phyloP scores from a whole-genome alignment of 2,113 vertebrate genomes.

The Mobula hypostoma region DNA sequence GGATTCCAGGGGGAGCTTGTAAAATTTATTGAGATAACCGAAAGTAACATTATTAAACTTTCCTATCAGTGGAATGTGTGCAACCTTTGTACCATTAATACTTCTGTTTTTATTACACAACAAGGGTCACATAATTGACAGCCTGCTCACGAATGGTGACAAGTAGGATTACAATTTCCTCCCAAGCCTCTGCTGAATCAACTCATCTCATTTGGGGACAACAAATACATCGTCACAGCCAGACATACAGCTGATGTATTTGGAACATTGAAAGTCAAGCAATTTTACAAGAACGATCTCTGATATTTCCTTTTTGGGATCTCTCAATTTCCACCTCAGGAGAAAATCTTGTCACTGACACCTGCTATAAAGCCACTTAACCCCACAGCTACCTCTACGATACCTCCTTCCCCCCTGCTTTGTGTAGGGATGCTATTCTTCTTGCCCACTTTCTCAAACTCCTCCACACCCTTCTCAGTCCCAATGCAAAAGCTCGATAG shows the following conservation, averaged over 20 bases:
- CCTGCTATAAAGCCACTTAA: no score
- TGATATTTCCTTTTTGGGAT: no score
- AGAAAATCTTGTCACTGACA: no score
- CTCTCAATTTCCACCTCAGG: no score
- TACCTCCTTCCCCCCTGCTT: no score
- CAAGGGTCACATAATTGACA: background rate
- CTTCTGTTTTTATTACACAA: background rate
- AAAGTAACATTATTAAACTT: conserved; percentile 16
- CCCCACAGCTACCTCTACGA: no score
- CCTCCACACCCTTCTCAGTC: no score
- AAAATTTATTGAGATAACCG: conserved; percentile 30
- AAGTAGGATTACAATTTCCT: background rate
- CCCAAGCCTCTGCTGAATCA: background rate
- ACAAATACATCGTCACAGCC: background rate
- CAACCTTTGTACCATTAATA: background rate
- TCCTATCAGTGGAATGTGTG: background rate
- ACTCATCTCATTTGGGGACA: background rate
- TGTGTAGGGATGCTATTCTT: no score
- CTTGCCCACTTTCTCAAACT: no score
- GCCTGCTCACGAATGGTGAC: background rate
- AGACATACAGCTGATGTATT: background rate
- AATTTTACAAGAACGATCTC: no score
- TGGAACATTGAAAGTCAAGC: background rate
- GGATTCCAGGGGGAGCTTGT: background rate
- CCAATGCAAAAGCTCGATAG: no score